Evolutionary conservation across 2,113 vertebrate genomes (phyloP).

Genomic region (Podocnemis expansa): DNA sequence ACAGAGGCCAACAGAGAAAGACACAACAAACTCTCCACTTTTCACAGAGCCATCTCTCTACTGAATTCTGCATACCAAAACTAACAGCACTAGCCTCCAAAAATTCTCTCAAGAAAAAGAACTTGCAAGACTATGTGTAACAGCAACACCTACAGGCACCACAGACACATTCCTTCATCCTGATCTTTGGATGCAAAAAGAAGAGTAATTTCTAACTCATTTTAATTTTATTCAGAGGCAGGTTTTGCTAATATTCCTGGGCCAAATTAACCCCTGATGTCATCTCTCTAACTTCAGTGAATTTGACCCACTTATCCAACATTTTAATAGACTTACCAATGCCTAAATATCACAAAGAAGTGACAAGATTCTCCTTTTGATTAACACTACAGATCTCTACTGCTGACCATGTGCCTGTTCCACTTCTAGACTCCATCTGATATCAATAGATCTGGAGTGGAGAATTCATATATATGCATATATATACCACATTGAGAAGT

Average conservation of each 20-base stretch:
- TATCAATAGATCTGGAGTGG: rapidly evolving
- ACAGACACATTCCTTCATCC: background rate
- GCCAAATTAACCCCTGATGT: background rate
- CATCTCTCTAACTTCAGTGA: background rate
- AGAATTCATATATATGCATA: background rate
- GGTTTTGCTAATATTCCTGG: background rate
- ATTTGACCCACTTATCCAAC: background rate
- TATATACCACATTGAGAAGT: background rate
- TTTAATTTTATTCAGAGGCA: background rate
- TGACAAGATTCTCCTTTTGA: background rate
- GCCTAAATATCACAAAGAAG: rapidly evolving
- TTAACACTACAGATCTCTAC: rapidly evolving
- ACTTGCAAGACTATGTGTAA: rapidly evolving
- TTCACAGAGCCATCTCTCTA: background rate
- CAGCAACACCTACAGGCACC: rapidly evolving
- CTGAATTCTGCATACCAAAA: rapidly evolving
- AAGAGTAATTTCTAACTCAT: background rate
- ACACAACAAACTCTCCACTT: background rate
- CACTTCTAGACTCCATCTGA: background rate
- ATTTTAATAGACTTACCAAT: background rate
- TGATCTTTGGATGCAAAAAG: background rate
- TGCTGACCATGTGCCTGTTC: background rate
- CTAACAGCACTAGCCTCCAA: background rate
- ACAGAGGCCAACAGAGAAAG: background rate
- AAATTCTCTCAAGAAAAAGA: background rate